These are phyloP conservation scores for Gobius niger DNA, from an alignment of 2,113 vertebrate species.

Conservation along the genomic window DNA sequence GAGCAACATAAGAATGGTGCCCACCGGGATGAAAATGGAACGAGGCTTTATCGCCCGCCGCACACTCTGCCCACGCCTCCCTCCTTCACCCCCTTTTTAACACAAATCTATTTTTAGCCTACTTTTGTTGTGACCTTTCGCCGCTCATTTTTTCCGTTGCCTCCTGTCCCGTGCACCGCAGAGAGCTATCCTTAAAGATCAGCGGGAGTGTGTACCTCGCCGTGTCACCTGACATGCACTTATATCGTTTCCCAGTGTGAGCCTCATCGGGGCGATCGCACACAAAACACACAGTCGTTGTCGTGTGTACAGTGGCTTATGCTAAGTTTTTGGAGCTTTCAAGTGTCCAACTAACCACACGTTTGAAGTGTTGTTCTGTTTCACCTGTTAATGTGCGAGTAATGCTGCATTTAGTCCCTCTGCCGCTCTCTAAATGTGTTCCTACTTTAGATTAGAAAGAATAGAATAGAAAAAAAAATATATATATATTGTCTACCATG, in stretches of 20 bases:
- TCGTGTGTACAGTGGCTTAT: constrained; percentile 1
- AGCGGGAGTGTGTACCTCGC: background rate
- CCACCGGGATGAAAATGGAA: constrained; percentile 16
- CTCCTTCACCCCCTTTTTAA: constrained; percentile 13
- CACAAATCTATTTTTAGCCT: constrained; percentile 36
- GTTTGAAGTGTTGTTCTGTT: too few species aligned
- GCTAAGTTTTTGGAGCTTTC: background rate
- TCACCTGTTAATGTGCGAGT: too few species aligned
- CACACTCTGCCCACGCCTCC: constrained; percentile 3
- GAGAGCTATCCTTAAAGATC: constrained; percentile 20
- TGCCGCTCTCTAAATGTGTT: too few species aligned
- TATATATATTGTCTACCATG: too few species aligned
- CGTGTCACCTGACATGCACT: background rate
- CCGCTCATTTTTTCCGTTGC: constrained; percentile 10
- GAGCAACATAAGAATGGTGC: constrained; percentile 5
- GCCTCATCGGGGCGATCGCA: constrained; percentile 13
- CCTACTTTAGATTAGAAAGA: too few species aligned
- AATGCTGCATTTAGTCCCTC: too few species aligned
- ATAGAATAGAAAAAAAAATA: too few species aligned
- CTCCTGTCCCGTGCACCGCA: background rate
- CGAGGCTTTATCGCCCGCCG: constrained; percentile 8
- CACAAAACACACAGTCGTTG: constrained; percentile 20
- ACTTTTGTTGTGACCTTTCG: constrained; percentile 27
- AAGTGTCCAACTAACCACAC: too few species aligned
- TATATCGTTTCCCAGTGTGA: background rate